Percentiles rank a stretch among this genome's conserved stretches.
These are phyloP conservation scores for Xanthorhoe spadicearia DNA, from an alignment of 2,888 invertebrate genomes.

Conservation along the genomic window DNA sequence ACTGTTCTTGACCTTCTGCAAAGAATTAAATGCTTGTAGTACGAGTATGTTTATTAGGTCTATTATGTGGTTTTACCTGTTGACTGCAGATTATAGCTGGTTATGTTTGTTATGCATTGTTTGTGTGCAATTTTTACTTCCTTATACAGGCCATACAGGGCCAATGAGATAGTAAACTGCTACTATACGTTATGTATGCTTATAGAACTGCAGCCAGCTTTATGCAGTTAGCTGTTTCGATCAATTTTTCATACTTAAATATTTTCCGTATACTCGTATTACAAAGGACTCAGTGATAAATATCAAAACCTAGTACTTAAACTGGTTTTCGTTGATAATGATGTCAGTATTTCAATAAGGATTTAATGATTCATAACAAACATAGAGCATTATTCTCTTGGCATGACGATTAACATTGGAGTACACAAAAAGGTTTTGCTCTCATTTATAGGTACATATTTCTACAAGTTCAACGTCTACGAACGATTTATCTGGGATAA, in stretches of 20 bases:
- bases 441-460: background rate
- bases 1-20: conserved; percentile 17
- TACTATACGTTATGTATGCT: too few relatives aligned
- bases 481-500: too few relatives aligned
- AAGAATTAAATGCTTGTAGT: background rate
- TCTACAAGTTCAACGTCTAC: background rate
- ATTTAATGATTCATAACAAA: too few relatives aligned
- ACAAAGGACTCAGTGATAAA: too few relatives aligned
- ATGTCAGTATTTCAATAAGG: too few relatives aligned
- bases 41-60: background rate
- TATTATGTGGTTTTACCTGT: conserved; percentile 23
- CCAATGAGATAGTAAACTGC: background rate
- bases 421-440: too few relatives aligned
- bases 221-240: background rate
- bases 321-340: too few relatives aligned
- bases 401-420: too few relatives aligned
- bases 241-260: too few relatives aligned
- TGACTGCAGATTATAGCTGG: background rate
- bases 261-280: too few relatives aligned
- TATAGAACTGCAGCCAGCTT: background rate
- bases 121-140: background rate
- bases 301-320: too few relatives aligned
- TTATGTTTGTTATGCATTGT: conserved; percentile 1
- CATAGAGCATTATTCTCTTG: too few relatives aligned
- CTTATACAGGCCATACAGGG: background rate